A percentile compares a stretch with the other conserved stretches of the same genome.
These are phyloP conservation scores for Tychaedon coryphoeus DNA, from an alignment of 2,113 vertebrate species.

Conservation along the genomic window DNA sequence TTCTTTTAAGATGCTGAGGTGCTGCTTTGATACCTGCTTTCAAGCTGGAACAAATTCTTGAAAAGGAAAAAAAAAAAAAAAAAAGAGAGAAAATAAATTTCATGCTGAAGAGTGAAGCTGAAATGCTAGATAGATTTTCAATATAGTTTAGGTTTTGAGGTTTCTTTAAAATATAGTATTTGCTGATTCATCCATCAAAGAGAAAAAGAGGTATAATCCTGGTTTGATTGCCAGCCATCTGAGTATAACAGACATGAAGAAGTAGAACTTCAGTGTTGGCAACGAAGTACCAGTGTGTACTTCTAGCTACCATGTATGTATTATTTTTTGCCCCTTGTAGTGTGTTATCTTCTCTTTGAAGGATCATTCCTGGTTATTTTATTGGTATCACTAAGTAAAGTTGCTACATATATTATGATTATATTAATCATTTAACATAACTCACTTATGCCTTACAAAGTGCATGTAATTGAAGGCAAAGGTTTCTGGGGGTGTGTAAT, in stretches of 20 bases:
- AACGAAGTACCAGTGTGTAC: neutral
- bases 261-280: neutral
- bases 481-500: neutral
- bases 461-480: neutral
- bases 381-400: neutral
- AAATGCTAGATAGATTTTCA: neutral
- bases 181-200: neutral
- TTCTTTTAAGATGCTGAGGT: neutral
- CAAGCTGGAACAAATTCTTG: neutral
- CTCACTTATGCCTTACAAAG: neutral
- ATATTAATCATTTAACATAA: neutral
- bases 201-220: neutral
- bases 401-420: neutral
- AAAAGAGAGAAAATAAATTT: constrained; percentile 7
- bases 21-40: constrained; percentile 4
- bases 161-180: neutral
- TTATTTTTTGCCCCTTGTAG: neutral
- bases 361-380: neutral
- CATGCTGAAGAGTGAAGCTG: neutral
- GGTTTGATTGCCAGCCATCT: neutral
- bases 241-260: neutral
- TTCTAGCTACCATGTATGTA: neutral
- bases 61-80: neutral
- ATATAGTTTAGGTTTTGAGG: neutral
- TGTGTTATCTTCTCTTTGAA: neutral